Base-by-base conservation (phyloP, 2,888 invertebrate genomes). In the Tineola bisselliella region DNA sequence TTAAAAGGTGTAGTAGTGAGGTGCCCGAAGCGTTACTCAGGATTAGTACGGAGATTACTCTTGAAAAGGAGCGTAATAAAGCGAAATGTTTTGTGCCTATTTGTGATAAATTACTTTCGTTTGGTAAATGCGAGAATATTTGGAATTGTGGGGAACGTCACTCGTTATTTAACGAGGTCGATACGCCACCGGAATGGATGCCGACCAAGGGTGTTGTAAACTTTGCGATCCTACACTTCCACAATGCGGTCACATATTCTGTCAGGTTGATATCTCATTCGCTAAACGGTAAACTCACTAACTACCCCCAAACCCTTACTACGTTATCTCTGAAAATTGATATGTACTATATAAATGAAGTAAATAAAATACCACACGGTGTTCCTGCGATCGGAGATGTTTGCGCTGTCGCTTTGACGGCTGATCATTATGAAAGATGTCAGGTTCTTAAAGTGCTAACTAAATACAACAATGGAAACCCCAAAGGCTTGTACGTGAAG, bases 81-180 rank as follows among this genome's bases (percentile, higher is more conserved):
- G 81, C 88, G 12, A 65, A 76, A 61, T 70, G 68, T 0, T 69
- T 78, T 12, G 74, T 84, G 25, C 81, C 87, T 0, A 68, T 93
- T 11, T 94, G 94, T 69, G 78, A 88, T 15, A 87, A 79, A 62
- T 67, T 93, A 3, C 87, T 93, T 63, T 79, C 90, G 30, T 89
- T 92, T 65, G 94, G 94, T 5, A 78, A 81, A 61, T 94, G 94
- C 70, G 79, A 82, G 1, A 84, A 89, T 64, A 74, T 75, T 59
- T 80, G 81, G 68, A 77, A 81, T 52, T 94, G 94, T 67, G 65
- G 72, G 15, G 81, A 87, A 59, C 88, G 94, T 31, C 94, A 95
- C 73, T 77, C 78, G 0, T 66, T 90, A 5, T 74, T 93, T 11
- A 78, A 88, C 62, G 75, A 87, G 6, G 78, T 80, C 18, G 88